Base-by-base conservation (phyloP, 2,113 vertebrate genomes). In the Amia ocellicauda region DNA sequence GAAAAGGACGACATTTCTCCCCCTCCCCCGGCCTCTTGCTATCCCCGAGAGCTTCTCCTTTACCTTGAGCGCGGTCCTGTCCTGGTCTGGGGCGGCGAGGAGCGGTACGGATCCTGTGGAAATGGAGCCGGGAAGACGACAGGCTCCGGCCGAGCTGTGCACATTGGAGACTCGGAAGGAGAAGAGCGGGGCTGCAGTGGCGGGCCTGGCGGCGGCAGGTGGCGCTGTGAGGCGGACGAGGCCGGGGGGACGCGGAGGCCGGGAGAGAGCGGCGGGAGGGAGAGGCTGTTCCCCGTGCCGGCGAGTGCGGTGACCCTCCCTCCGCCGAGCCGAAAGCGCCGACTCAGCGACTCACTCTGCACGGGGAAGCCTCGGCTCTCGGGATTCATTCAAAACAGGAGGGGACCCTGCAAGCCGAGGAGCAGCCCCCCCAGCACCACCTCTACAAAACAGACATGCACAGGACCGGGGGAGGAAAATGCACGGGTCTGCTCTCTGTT, bases 131-230 rank as follows among this genome's bases (percentile, higher is more conserved):
- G 81, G 77, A 79, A 74, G 77, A 74, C 73, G 80, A 86, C 86
- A 79, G 85, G 83, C 86, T 89, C 86, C 77, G 85, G 86, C 87
- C 86, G 84, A 87, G 86, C 79, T 88, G 82, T 85, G 89, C 88
- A 88, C 89, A 90, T 88, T 85, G 88, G 88, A 88, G 85, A 88
- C 83, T 86, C 86, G 88, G 84, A 85, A 81, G 81, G 75, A 79
- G 80, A 59, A 73, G 76, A 77, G n/a, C n/a, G 69, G 72, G 60
- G 60, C 63, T 74, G 76, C 78, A 81, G 60, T 84, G 67, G 75
- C 67, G n/a, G 70, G 67, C 62, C 69, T 69, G 64, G 49, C 28
- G 66, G 74, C 76, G 81, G 70, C 62, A 74, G 75, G 74, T 69
- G 81, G 75, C 77, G 78, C 74, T 67, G 64, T 40, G 58, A 3